A percentile compares a stretch with the other conserved stretches of the same genome.
These are phyloP conservation scores for Clarias pachynema DNA, from an alignment of 2,797 vertebrate genomes.

Conservation along the genomic window DNA sequence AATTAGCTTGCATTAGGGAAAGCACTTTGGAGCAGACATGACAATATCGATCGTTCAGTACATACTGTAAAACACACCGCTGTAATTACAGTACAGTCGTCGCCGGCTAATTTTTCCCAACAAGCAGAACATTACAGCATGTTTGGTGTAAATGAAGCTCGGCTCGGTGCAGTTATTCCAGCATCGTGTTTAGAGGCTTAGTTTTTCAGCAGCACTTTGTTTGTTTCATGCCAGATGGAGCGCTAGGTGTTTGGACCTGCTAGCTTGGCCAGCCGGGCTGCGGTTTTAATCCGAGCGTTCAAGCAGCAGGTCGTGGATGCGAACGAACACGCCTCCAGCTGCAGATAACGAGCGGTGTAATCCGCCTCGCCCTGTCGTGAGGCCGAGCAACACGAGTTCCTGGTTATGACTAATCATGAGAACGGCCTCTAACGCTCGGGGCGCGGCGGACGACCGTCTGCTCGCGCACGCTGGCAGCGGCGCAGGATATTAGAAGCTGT, in stretches of 20 bases:
- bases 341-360: not conserved
- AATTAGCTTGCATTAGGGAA: not conserved
- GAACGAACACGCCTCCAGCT: not conserved
- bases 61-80: not conserved
- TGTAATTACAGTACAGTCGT: not conserved
- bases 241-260: conserved; percentile 31
- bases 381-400: not conserved
- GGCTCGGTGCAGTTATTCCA: not conserved
- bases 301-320: conserved; percentile 7
- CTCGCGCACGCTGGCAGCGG: not conserved
- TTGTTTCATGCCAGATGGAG: conserved; percentile 9
- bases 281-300: conserved; percentile 6
- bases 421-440: not conserved
- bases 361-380: not conserved
- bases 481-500: conserved; percentile 22
- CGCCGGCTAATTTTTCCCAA: too few species aligned
- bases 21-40: not conserved
- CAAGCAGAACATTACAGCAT: not conserved
- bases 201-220: not conserved
- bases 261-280: not conserved
- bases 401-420: conserved; percentile 22
- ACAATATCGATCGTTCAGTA: not conserved
- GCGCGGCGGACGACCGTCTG: not conserved
- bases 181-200: not conserved
- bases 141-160: not conserved